Conservation (phyloP, 2,888 invertebrate species). For the Laspeyria flexula region DNA sequence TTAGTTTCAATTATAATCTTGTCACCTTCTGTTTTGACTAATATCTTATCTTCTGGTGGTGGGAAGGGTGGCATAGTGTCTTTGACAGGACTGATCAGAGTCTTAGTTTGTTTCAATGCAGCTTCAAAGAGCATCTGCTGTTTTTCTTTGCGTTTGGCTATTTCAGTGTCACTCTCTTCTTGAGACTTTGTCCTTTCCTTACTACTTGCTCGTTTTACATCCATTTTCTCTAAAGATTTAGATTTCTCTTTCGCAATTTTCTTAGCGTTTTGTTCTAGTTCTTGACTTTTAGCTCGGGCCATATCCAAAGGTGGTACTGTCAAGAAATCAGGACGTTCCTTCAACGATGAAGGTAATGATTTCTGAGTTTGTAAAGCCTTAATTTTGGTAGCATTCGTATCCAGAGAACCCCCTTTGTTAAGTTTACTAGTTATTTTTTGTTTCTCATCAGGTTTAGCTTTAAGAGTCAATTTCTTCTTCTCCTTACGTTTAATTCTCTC, state of each 20-base stretch:
- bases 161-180: constrained; percentile 90
- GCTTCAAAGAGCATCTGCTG: constrained; percentile 92
- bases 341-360: constrained; percentile 83
- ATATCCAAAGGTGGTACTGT: constrained; percentile 85
- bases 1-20: constrained; percentile 90
- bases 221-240: constrained; percentile 89
- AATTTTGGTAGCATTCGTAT: constrained; percentile 79
- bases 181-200: constrained; percentile 90
- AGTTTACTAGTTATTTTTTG: constrained; percentile 70
- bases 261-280: constrained; percentile 84
- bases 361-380: constrained; percentile 83
- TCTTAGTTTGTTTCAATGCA: constrained; percentile 91
- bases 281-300: constrained; percentile 87
- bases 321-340: constrained; percentile 82
- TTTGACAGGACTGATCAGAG: constrained; percentile 90
- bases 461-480: constrained; percentile 78
- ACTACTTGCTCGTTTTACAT: constrained; percentile 84
- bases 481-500: constrained; percentile 81
- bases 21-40: constrained; percentile 90
- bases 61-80: constrained; percentile 90
- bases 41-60: constrained; percentile 90
- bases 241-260: constrained; percentile 88
- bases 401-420: constrained; percentile 81
- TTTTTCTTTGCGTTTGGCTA: constrained; percentile 90
- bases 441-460: constrained; percentile 79